Base-by-base conservation (phyloP, 2,888 invertebrate species). In the Buathra laborator region DNA sequence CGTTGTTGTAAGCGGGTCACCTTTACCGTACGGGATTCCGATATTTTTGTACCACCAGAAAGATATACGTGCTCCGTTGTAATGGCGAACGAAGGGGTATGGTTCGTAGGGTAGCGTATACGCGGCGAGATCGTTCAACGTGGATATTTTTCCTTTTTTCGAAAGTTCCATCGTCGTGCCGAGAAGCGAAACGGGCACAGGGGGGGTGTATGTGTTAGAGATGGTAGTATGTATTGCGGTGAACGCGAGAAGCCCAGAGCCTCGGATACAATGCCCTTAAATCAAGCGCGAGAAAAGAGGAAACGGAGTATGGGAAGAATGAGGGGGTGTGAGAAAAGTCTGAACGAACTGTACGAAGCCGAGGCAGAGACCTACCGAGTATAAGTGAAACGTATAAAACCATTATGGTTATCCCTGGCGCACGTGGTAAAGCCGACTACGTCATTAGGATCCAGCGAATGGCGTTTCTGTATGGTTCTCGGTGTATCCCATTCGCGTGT, bases 311-410 rank as follows among this genome's bases (percentile, higher is more conserved):
- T 46, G 59, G 46, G 48, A 44, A 71, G 64, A 19, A 46, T 72
- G 62, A 19, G 72, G 56, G 67, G 66, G 24, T 32, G 37, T 9
- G 24, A 44, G 56, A 53, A 48, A 46, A 67, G 14, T 62, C 48
- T 70, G 62, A 71, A 79, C 78, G 46, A 62, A 71, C 24, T 19
- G 24, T 24, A 43, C 53, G 46, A 62, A 43, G 16, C 48, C 56
- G 44, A 84, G 62, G 59, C 51, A 56, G 56, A 66, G 71, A 68
- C 51, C 68, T 78, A 80, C 19, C 82, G 80, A 81, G 88, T 87
- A 88, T 90, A 91, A 91, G 91, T 91, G 89, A 91, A 91, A 91
- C 89, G 89, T 89, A 90, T 90, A 90, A 91, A 91, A 90, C 88
- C 90, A 90, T 91, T 90, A 91, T 81, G 88, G 89, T 90, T 90